phyloP scores from a whole-genome alignment of 2,113 vertebrate species.

The Ranitomeya variabilis region DNA sequence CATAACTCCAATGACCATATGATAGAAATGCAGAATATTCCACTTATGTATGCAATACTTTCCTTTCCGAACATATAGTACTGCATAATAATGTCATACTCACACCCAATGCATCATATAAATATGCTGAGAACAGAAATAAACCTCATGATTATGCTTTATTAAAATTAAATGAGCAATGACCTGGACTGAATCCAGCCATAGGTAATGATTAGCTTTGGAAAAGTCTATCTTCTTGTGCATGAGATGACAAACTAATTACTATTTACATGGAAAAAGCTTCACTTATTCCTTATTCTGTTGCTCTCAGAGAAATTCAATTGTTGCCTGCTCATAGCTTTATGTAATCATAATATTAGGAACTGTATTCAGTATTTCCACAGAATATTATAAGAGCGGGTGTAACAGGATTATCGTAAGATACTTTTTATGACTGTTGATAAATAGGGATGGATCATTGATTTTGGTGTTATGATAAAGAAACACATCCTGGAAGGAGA shows the following conservation, averaged over 20 bases:
- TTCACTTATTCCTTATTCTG: background rate
- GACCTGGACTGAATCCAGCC: background rate
- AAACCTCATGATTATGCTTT: background rate
- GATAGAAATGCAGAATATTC: background rate
- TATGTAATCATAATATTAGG: background rate
- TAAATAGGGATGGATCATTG: too few species aligned
- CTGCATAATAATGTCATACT: background rate
- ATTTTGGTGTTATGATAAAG: too few species aligned
- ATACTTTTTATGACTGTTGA: too few species aligned
- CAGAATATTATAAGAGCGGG: background rate
- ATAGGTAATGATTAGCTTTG: background rate
- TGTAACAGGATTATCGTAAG: background rate
- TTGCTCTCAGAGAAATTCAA: background rate
- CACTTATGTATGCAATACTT: background rate
- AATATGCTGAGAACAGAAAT: background rate
- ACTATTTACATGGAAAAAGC: conserved; percentile 5
- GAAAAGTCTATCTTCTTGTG: background rate
- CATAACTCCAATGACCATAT: background rate
- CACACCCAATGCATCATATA: background rate
- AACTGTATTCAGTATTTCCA: background rate
- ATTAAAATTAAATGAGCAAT: background rate
- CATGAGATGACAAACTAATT: background rate
- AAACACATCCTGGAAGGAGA: too few species aligned
- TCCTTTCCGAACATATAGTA: background rate
- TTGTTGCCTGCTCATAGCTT: background rate